Evolutionary conservation across 2,113 vertebrate species (phyloP).

Genomic region (Panurus biarmicus): DNA sequence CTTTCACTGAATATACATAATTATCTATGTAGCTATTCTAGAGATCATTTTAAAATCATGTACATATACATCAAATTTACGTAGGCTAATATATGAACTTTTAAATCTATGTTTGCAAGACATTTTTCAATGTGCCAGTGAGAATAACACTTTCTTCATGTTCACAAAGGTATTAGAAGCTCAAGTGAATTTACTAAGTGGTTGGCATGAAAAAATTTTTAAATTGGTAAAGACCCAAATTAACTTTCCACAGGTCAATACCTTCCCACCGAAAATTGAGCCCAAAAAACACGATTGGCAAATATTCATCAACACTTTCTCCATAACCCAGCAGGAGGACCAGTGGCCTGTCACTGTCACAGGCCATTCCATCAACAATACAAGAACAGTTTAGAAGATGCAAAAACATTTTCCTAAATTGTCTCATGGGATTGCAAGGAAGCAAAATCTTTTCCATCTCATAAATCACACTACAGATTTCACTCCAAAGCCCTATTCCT

Average conservation of each 20-base stretch:
- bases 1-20: not conserved
- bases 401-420: not conserved
- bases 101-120: not conserved
- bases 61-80: not conserved
- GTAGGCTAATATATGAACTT: not conserved
- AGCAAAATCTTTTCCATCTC: not conserved
- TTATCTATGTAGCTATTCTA: not conserved
- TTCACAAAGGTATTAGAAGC: not conserved
- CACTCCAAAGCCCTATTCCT: not conserved
- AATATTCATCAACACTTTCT: not conserved
- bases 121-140: not conserved
- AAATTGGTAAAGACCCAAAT: not conserved
- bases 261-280: too few species aligned
- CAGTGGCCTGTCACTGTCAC: not conserved
- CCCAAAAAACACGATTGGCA: not conserved
- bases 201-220: not conserved
- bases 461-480: not conserved
- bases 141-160: not conserved
- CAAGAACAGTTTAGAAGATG: not conserved
- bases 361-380: not conserved
- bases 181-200: not conserved
- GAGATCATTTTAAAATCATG: not conserved
- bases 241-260: not conserved
- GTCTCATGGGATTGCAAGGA: not conserved
- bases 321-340: not conserved